Conservation (phyloP, 2,888 invertebrate species). For the Quadroppia sp. region DNA sequence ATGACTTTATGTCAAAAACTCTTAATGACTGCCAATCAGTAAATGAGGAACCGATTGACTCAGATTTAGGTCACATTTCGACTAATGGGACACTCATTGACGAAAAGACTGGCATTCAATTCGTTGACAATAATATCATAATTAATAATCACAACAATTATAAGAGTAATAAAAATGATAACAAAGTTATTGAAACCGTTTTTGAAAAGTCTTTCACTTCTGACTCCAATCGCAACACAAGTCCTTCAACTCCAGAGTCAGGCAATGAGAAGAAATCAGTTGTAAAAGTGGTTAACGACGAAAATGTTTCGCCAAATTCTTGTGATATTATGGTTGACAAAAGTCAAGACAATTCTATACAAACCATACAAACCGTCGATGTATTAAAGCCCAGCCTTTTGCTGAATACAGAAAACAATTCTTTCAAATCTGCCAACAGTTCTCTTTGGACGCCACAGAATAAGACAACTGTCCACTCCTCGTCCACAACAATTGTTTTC, state of each 20-base stretch:
- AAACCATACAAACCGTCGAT: conserved; percentile 5
- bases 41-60: background rate
- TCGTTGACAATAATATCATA: background rate
- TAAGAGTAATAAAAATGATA: conserved; percentile 28
- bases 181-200: background rate
- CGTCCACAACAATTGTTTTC: conserved; percentile 46
- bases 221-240: background rate
- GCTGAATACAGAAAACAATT: conserved; percentile 7
- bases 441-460: conserved; percentile 14
- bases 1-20: background rate
- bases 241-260: conserved; percentile 11
- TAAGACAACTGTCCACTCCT: background rate
- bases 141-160: conserved; percentile 35
- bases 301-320: conserved; percentile 36
- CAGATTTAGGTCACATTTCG: conserved; percentile 16
- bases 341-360: background rate
- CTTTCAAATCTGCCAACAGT: background rate
- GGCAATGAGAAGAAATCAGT: background rate
- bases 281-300: background rate
- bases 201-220: background rate
- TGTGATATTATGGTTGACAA: conserved; percentile 24
- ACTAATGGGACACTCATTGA: background rate
- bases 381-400: conserved; percentile 24
- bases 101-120: background rate
- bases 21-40: background rate